Percentiles rank a stretch among this genome's conserved stretches.
phyloP scores from a whole-genome alignment of 2,797 vertebrate genomes.

The Calcarius lapponicus region DNA sequence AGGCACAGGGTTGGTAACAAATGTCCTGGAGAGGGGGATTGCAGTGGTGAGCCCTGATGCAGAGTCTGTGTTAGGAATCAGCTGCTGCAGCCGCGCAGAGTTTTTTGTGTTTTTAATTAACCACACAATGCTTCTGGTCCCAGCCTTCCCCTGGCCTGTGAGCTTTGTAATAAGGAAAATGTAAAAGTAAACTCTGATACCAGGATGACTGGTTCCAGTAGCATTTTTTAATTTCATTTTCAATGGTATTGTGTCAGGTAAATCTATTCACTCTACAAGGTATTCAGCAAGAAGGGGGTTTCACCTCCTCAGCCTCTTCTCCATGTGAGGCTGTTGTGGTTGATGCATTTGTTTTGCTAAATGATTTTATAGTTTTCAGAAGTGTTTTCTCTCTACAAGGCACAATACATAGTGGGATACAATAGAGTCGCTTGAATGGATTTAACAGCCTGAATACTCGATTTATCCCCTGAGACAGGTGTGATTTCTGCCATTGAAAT shows the following conservation, averaged over 20 bases:
- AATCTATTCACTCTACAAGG: background rate
- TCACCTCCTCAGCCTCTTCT: conserved; percentile 7
- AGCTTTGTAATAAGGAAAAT: background rate
- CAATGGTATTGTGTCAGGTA: background rate
- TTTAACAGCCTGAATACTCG: background rate
- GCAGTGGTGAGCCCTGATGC: background rate
- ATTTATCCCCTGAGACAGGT: background rate
- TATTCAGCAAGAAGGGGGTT: background rate
- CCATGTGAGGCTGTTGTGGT: background rate
- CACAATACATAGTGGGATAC: background rate
- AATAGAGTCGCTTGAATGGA: background rate
- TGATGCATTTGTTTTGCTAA: conserved; percentile 54
- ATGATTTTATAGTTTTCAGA: conserved; percentile 41
- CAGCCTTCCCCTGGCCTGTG: background rate
- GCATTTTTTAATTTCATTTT: background rate
- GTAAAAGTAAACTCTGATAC: conserved; percentile 2
- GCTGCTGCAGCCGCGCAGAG: background rate
- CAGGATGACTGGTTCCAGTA: background rate
- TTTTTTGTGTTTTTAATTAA: conserved; percentile 1
- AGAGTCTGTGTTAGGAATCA: background rate
- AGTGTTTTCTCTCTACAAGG: conserved; percentile 6
- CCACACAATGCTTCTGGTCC: background rate
- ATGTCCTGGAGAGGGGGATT: background rate
- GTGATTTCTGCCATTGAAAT: conserved; percentile 13
- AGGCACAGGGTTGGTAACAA: background rate